These are phyloP conservation scores for Agrotis exclamationis DNA, from an alignment of 2,888 invertebrate genomes.

Conservation along the genomic window DNA sequence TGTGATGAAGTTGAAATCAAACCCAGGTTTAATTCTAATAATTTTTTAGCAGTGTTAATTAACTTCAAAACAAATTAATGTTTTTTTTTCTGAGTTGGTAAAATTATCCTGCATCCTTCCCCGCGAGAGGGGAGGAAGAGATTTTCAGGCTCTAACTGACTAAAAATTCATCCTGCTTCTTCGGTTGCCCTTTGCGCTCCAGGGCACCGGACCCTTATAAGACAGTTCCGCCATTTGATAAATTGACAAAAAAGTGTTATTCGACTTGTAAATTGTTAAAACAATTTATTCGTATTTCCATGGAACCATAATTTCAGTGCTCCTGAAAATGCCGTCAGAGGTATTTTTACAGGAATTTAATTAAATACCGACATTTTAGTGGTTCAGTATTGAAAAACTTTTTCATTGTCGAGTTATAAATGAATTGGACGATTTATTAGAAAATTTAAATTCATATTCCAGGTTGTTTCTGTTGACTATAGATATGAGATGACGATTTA, in stretches of 20 bases:
- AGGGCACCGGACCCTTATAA: no score
- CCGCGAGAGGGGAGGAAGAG: no score
- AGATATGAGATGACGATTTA: no score
- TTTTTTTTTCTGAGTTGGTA: no score
- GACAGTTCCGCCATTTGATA: no score
- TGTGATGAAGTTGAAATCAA: neutral
- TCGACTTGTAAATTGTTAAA: no score
- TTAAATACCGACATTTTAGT: conserved; percentile 7
- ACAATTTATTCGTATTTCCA: neutral
- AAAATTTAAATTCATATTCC: neutral
- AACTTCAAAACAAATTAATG: neutral
- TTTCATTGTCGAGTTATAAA: conserved; percentile 10
- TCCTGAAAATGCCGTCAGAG: neutral
- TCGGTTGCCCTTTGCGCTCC: no score
- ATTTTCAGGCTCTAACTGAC: no score
- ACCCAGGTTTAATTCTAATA: neutral
- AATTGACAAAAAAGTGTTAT: no score
- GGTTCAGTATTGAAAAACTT: conserved; percentile 7
- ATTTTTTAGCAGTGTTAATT: neutral
- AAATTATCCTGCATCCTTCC: no score
- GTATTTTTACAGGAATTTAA: conserved; percentile 29
- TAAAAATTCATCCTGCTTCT: no score
- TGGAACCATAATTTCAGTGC: neutral
- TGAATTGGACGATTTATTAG: conserved; percentile 17
- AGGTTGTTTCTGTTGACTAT: no score